Evolutionary conservation across 2,888 invertebrate genomes (phyloP), one percentile per base, ranked within the genome.

Genomic region (Acronicta leporina): DNA sequence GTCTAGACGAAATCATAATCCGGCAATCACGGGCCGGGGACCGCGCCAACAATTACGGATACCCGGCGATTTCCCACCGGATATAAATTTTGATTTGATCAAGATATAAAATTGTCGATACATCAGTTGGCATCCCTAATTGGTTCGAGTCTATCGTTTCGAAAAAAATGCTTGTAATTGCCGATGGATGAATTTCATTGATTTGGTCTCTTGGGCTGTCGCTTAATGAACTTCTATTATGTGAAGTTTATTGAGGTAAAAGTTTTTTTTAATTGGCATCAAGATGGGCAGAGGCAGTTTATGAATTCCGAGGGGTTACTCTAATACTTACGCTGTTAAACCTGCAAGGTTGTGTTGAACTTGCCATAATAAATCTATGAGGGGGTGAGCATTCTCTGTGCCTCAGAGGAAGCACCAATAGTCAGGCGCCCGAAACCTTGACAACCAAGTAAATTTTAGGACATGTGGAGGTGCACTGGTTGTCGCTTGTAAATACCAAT

Each of bases 51-150:
- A 81, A 79, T 81, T 77, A 76, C 67, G 74, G 78, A 80, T 79
- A 75, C 63, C 75, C 62, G 46, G 54, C 79, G 82, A 85, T 86
- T 85, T 86, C 86, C 87, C 87, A 61, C 61, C 70, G 85, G 85
- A 78, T 77, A 77, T 80, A 78, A 82, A 76, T 82, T 85, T 81
- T 81, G 82, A 82, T 85, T 81, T 81, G 82, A 82, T 80, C 80
- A 80, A 83, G 82, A 82, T 77, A 81, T 77, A 80, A 85, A 87
- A 85, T 83, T 82, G 82, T 79, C 85, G 83, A 86, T 87, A 84
- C 86, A 80, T 80, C 84, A 81, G 75, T 68, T 58, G 59, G 56
- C 62, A 52, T 52, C 61, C 75, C 81, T 87, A 86, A 87, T 87
- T 87, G 85, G 75, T 81, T 75, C 63, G 77, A 61, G 68, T 35